Conservation (phyloP, 2,113 vertebrate species). For the Grammomys surdaster region DNA sequence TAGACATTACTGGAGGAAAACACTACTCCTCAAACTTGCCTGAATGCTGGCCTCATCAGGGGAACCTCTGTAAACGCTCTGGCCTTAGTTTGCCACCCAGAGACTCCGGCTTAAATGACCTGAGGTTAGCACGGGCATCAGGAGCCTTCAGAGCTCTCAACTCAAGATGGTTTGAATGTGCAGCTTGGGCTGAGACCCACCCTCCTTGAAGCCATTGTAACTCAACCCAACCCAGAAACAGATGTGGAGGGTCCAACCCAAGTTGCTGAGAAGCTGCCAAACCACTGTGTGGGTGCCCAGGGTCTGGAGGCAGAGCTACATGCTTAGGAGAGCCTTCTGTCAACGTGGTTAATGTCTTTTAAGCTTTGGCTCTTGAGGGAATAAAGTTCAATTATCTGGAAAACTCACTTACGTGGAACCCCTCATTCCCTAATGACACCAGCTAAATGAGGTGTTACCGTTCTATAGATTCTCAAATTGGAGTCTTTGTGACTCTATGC, state of each 20-base stretch:
- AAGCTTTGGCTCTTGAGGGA: conserved; percentile 72
- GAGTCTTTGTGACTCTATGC: conserved; percentile 64
- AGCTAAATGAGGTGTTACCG: conserved; percentile 77
- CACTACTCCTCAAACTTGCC: background rate
- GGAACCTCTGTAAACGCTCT: background rate
- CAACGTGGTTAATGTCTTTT: conserved; percentile 71
- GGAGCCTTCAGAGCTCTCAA: background rate
- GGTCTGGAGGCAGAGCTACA: background rate
- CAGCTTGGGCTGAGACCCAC: background rate
- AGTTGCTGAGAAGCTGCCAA: background rate
- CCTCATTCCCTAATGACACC: conserved; percentile 72
- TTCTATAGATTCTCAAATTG: conserved; percentile 75
- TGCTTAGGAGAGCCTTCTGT: conserved; percentile 56
- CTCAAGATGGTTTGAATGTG: background rate
- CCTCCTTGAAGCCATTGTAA: background rate
- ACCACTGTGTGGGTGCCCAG: background rate
- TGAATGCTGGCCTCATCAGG: background rate
- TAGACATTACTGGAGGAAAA: background rate
- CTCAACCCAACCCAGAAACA: background rate
- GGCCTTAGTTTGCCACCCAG: background rate
- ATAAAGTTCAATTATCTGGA: conserved; percentile 83
- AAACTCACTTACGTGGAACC: conserved; percentile 81
- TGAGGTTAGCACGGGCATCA: background rate
- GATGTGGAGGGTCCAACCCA: background rate
- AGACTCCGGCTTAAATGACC: background rate